Percentiles rank a stretch among this genome's conserved stretches.
These are phyloP conservation scores for Stichodactyla helianthus DNA, from an alignment of 64 coral and sea anemone genomes.

Conservation along the genomic window DNA sequence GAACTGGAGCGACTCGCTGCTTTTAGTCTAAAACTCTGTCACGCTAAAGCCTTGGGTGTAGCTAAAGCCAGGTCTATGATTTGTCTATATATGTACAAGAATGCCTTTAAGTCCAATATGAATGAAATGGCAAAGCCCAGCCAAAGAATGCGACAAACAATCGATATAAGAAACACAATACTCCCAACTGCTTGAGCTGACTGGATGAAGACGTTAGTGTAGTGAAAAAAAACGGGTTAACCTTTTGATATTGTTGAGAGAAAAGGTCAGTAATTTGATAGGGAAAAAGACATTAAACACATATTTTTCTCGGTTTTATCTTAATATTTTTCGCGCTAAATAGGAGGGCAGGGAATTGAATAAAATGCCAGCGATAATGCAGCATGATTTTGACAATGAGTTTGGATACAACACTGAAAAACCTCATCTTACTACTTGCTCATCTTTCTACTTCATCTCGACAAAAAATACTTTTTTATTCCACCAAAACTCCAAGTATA, in stretches of 20 bases:
- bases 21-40: background rate
- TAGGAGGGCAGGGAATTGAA: background rate
- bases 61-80: background rate
- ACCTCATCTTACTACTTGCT: too few relatives aligned
- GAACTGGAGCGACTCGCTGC: background rate
- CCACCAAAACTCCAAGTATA: background rate
- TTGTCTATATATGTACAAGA: slow-evolving; percentile 13
- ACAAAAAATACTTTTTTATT: background rate
- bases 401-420: too few relatives aligned
- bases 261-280: background rate
- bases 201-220: background rate
- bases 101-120: background rate
- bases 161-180: background rate
- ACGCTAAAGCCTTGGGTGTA: background rate
- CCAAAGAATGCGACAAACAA: background rate
- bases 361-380: too few relatives aligned
- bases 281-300: background rate
- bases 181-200: background rate
- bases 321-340: background rate
- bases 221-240: background rate
- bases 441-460: too few relatives aligned
- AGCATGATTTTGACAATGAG: too few relatives aligned
- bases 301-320: background rate
- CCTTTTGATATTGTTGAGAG: background rate
- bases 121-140: background rate